Base-by-base conservation (phyloP, 2,888 invertebrate genomes). In the Phyllotreta cruciferae region DNA sequence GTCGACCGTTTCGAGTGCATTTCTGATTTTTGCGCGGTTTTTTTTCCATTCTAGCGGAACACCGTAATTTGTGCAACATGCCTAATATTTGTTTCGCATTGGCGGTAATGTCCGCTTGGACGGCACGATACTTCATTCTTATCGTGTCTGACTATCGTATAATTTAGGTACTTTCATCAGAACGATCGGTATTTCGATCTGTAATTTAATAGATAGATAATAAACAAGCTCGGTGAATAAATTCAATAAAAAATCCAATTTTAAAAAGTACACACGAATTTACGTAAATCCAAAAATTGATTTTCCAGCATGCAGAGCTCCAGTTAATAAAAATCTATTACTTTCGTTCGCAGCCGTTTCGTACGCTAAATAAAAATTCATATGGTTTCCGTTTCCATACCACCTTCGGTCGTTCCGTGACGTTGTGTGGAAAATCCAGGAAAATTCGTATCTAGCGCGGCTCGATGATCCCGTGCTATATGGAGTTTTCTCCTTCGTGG, bases 11-110 rank as follows among this genome's bases (percentile, higher is more conserved):
- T 70, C 70, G 69, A 72, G 71, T 69, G 71, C 70, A 74, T 75
- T 76, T 74, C 75, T 75, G 70, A 74, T 76, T 75, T 74, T 77
- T 76, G 24, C 24, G 2, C 24, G n/a, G 24, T 24, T 24, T 24
- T 24, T 24, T 24, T 24, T 24, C 24, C 24, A 24, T 24, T 75
- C 73, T 74, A 75, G 74, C 77, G 78, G 78, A 78, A 79, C 76
- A 77, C 77, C 77, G 74, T 79, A 79, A 79, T 79, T 79, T 79
- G 77, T 73, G 75, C 77, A 75, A 71, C 73, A 75, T 77, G 76
- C 77, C 74, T 78, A 79, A 79, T 76, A 78, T 77, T 76, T 74
- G 76, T 72, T 75, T 77, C 78, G 73, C 75, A 75, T 64, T 74
- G 75, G 34, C 34, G 54, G 14, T 54, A 54, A 54, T 54, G 10